Percentiles rank a stretch among this genome's conserved stretches.
These are phyloP conservation scores for Propithecus coquereli DNA, from an alignment of 2,113 vertebrate genomes.

Conservation along the genomic window DNA sequence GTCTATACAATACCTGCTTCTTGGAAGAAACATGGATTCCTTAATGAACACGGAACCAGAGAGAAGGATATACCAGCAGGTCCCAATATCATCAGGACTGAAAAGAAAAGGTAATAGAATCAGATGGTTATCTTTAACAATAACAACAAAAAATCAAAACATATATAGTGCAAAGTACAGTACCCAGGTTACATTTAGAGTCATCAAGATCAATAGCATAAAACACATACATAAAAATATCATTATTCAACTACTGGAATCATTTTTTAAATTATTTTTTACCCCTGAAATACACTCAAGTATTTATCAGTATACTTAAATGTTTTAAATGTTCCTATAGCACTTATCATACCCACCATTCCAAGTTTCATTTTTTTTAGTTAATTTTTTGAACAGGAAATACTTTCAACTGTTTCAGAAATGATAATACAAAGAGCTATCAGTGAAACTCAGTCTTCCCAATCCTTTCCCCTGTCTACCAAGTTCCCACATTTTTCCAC, in stretches of 20 bases:
- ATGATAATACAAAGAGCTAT: neutral
- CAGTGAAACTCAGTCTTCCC: neutral
- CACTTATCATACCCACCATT: neutral
- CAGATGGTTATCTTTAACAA: slow-evolving; percentile 26
- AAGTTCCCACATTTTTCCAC: neutral
- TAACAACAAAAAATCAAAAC: neutral
- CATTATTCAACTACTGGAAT: neutral
- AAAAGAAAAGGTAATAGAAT: slow-evolving; percentile 54
- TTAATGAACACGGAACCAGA: slow-evolving; percentile 99
- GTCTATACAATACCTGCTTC: slow-evolving; percentile 92
- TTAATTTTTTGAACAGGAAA: neutral
- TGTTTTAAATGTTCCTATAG: neutral
- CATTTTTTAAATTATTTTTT: neutral
- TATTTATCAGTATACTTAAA: neutral
- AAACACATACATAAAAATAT: neutral
- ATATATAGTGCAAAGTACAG: neutral
- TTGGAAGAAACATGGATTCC: slow-evolving; percentile 99
- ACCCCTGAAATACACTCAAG: neutral
- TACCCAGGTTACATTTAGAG: neutral
- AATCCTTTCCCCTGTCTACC: neutral
- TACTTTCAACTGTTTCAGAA: neutral
- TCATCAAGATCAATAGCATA: neutral
- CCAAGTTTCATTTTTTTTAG: neutral
- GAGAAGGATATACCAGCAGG: slow-evolving; percentile 98
- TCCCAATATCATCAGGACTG: slow-evolving; percentile 95